Conservation (phyloP, 2,888 invertebrate species). For the Drosophila cognata region DNA sequence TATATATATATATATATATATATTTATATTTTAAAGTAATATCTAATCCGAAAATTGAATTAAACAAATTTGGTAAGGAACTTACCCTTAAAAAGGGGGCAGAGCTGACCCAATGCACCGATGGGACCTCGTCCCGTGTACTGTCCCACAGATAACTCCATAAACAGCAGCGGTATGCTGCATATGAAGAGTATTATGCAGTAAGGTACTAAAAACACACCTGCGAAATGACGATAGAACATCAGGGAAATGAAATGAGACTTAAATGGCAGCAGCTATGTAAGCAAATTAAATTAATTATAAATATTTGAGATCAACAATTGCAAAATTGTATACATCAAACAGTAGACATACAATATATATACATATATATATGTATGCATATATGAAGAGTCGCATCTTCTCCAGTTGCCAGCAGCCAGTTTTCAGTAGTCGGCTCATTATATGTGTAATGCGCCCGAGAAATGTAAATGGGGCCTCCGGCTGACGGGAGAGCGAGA, state of each 20-base stretch:
- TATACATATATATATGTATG: neutral
- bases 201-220: constrained; percentile 97
- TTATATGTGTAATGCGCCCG: constrained; percentile 56
- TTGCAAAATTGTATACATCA: constrained; percentile 52
- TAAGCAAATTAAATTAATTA: constrained; percentile 77
- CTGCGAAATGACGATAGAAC: constrained; percentile 86
- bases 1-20: neutral
- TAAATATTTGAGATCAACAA: constrained; percentile 74
- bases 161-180: constrained; percentile 96
- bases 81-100: constrained; percentile 96
- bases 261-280: constrained; percentile 57
- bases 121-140: constrained; percentile 96
- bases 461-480: constrained; percentile 50
- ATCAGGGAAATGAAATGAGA: constrained; percentile 21
- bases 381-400: constrained; percentile 1
- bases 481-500: constrained; percentile 21
- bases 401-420: constrained; percentile 18
- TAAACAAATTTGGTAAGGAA: constrained; percentile 20
- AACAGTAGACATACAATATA: neutral
- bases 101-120: constrained; percentile 95
- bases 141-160: constrained; percentile 97
- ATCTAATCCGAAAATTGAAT: neutral
- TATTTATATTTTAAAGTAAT: neutral
- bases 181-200: constrained; percentile 95
- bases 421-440: constrained; percentile 34